Base-by-base conservation (phyloP, 2,888 invertebrate genomes). In the Morinoia aosen region DNA sequence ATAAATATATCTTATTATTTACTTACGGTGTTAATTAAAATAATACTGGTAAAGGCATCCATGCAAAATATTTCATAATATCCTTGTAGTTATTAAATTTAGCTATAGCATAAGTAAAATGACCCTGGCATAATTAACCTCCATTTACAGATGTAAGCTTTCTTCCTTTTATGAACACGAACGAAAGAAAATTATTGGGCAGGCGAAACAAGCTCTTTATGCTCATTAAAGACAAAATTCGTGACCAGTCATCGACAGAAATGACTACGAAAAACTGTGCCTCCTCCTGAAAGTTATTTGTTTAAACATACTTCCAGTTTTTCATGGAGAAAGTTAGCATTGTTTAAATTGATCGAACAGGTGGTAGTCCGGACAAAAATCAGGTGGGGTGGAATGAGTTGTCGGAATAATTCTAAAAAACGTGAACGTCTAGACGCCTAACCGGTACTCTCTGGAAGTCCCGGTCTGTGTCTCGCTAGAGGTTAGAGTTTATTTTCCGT, bases 401-500 rank as follows among this genome's bases (percentile, higher is more conserved):
- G 76, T 76, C 76, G 76, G 76, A 76, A 76, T 7, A 76, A 76
- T 76, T 76, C 76, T 76, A 76, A 90, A 90, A 90, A 90, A 48
- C 90, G 90, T 90, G 90, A 90, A 48, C 40, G 90, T 90, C 90
- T 90, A 90, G 90, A 90, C 90, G 48, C 19, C 40, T 48, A 90
- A 90, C 90, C 90, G 90, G 90, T 90, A 90, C 48, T 90, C 19
- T 19, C 90, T 90, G 40, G 90, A 39, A 48, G 48, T 48, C 90
- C 90, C 40, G 48, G 90, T 48, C 39, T 39, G 90, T 40, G 90
- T 40, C 90, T 39, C 40, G 48, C 48, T 39, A 39, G 48, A 40
- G 90, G 90, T 90, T 90, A 48, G 90, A 48, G 90, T 48, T 90
- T 48, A 90, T 90, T 90, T 90, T 48, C 90, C 40, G 90, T 90